A percentile compares a stretch with the other conserved stretches of the same genome.
phyloP scores from a whole-genome alignment of 92 coral and sea anemone genomes.

The Palythoa grandiflora region DNA sequence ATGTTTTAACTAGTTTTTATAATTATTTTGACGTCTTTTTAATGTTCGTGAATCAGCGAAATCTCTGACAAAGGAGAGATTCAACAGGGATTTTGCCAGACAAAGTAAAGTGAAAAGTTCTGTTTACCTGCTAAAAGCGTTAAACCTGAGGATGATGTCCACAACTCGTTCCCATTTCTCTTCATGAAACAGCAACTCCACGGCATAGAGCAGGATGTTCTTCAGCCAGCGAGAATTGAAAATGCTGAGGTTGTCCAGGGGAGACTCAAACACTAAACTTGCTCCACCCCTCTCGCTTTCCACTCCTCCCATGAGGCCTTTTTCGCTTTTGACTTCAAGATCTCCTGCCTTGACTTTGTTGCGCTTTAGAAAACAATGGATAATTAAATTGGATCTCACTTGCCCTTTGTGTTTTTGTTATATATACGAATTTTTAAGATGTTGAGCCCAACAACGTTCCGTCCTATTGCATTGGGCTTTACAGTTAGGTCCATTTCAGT shows the following conservation, averaged over 20 bases:
- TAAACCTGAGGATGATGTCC: conserved; percentile 83
- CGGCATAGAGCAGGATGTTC: conserved; percentile 76
- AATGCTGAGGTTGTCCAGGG: conserved; percentile 80
- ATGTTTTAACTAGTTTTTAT: too few relatives aligned
- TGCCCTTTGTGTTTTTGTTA: too few relatives aligned
- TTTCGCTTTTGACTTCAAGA: conserved; percentile 64
- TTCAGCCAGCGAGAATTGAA: conserved; percentile 93
- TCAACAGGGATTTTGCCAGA: too few relatives aligned
- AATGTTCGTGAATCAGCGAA: too few relatives aligned
- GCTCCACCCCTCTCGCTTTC: conserved; percentile 97
- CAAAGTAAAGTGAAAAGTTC: too few relatives aligned
- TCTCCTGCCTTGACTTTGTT: conserved; percentile 84
- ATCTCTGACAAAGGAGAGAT: too few relatives aligned
- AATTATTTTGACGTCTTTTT: too few relatives aligned
- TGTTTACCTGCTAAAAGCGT: conserved; percentile 84
- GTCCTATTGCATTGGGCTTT: too few relatives aligned
- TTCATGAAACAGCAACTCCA: conserved; percentile 90
- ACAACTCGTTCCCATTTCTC: conserved; percentile 93
- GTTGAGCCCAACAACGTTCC: too few relatives aligned
- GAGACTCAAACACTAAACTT: conserved; percentile 85
- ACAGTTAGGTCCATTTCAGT: too few relatives aligned
- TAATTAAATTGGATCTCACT: too few relatives aligned
- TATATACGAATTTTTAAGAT: too few relatives aligned
- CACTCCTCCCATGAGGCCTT: conserved; percentile 89
- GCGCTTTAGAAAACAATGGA: conserved; percentile 49